Percentiles rank a stretch among this genome's conserved stretches.
These are phyloP conservation scores for Grammomys dolichurus DNA, from an alignment of 2,113 vertebrate genomes.

Conservation along the genomic window DNA sequence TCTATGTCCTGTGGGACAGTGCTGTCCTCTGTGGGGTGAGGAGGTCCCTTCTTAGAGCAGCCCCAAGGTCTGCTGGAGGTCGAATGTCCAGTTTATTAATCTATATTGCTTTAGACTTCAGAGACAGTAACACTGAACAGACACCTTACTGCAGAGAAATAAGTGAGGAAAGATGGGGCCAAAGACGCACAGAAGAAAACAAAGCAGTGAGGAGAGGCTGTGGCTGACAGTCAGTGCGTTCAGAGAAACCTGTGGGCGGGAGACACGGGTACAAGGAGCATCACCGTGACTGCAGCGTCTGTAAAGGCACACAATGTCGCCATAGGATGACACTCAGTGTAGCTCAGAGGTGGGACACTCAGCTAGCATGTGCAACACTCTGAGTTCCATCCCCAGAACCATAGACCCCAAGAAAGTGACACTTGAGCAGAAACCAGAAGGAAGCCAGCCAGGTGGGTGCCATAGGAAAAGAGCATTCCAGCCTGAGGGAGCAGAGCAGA, in stretches of 20 bases:
- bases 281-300: too few species aligned
- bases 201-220: too few species aligned
- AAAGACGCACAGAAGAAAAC: not conserved
- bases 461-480: slow-evolving; percentile 6
- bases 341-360: not conserved
- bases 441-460: not conserved
- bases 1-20: not conserved
- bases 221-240: not conserved
- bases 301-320: not conserved
- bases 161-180: slow-evolving; percentile 5
- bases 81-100: not conserved
- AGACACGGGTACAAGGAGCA: not conserved
- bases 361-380: not conserved
- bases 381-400: not conserved
- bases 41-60: not conserved
- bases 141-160: not conserved
- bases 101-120: not conserved
- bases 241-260: not conserved
- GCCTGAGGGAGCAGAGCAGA: not conserved
- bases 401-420: not conserved
- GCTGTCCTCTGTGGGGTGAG: not conserved
- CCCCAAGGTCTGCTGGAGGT: not conserved
- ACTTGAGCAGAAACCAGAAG: slow-evolving; percentile 16
- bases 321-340: not conserved
- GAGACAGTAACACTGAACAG: not conserved